Conservation (phyloP, 2,888 invertebrate species). For the Xanthorhoe spadicearia region DNA sequence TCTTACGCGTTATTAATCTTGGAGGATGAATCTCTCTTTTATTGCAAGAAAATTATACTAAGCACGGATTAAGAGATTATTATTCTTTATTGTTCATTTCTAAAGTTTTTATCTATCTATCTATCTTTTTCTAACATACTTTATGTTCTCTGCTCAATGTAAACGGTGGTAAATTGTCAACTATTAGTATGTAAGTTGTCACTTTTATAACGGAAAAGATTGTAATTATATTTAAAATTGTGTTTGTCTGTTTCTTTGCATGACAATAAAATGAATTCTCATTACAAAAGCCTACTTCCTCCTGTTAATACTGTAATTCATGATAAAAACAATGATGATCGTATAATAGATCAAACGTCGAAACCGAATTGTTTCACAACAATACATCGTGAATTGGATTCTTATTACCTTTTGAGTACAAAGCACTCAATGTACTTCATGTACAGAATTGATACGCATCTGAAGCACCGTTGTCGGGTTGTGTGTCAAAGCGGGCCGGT, state of each 20-base stretch:
- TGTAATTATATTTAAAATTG: too few species aligned
- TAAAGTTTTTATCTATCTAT: too few species aligned
- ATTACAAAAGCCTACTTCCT: too few species aligned
- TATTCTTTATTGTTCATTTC: background rate
- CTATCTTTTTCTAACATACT: background rate
- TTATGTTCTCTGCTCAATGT: background rate
- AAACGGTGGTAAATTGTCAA: too few species aligned
- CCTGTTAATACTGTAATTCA: background rate
- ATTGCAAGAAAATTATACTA: slow-evolving; percentile 20
- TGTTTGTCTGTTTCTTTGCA: too few species aligned
- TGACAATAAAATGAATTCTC: too few species aligned
- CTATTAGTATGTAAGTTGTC: too few species aligned
- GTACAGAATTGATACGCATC: slow-evolving; percentile 11
- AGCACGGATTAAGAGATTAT: slow-evolving; percentile 10
- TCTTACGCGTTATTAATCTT: slow-evolving; percentile 32
- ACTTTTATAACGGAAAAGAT: too few species aligned
- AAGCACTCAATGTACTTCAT: slow-evolving; percentile 6
- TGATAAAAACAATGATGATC: background rate
- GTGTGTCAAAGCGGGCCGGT: slow-evolving; percentile 17
- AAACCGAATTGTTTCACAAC: background rate
- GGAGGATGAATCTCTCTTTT: slow-evolving; percentile 25
- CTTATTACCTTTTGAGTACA: slow-evolving; percentile 14
- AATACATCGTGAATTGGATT: slow-evolving; percentile 24
- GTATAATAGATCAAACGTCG: background rate
- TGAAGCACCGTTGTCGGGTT: slow-evolving; percentile 12